Conservation (phyloP, 92 coral and sea anemone genomes). For the Hydrozoanthus gracilis region DNA sequence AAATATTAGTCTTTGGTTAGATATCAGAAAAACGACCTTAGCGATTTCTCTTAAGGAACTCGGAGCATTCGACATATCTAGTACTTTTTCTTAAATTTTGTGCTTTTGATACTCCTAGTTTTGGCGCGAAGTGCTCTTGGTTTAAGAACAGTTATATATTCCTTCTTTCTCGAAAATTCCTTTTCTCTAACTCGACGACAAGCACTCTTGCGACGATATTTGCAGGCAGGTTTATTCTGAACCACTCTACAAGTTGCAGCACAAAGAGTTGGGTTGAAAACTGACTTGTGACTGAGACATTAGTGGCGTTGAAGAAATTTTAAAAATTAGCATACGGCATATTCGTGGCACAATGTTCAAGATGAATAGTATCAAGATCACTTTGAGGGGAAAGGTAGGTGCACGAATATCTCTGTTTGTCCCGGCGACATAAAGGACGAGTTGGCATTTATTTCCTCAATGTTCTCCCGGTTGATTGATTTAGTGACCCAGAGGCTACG, state of each 20-base stretch:
- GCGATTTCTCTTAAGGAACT: no score
- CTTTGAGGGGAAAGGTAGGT: not conserved
- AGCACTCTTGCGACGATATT: not conserved
- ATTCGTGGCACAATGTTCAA: not conserved
- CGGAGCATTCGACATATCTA: no score
- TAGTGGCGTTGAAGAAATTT: not conserved
- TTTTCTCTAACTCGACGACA: not conserved
- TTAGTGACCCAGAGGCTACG: not conserved
- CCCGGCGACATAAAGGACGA: not conserved
- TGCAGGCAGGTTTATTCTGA: not conserved
- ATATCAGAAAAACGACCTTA: no score
- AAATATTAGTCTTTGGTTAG: no score
- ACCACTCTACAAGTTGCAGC: conserved; percentile 4
- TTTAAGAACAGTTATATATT: not conserved
- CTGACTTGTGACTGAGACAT: not conserved
- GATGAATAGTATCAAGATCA: not conserved
- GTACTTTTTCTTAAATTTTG: no score
- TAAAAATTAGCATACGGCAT: conserved; percentile 3
- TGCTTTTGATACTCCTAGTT: no score
- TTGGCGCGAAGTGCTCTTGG: conserved; percentile 4
- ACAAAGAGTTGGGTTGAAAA: not conserved
- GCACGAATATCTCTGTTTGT: not conserved
- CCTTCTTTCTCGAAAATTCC: not conserved
- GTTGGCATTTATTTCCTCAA: no score
- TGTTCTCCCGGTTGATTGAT: not conserved